A percentile compares a stretch with the other conserved stretches of the same genome.
phyloP scores from a whole-genome alignment of 2,797 vertebrate species.

The Pipistrellus pipistrellus region DNA sequence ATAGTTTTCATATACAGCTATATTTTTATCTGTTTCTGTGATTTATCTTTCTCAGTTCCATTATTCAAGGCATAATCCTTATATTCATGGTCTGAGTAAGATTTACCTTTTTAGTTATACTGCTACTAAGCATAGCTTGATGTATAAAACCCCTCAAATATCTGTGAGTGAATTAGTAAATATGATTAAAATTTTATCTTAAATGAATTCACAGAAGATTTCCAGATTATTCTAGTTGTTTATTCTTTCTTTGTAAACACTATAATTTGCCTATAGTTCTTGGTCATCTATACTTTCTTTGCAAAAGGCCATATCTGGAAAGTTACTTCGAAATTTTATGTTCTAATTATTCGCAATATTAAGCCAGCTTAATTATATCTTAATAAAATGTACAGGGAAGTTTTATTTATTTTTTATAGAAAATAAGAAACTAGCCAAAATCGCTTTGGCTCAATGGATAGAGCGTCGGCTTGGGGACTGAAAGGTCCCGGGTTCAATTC shows the following conservation, averaged over 20 bases:
- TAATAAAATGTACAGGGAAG: neutral
- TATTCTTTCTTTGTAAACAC: neutral
- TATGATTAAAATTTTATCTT: neutral
- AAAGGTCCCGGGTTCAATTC: too few species aligned
- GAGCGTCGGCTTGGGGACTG: too few species aligned
- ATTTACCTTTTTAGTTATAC: slow-evolving; percentile 8
- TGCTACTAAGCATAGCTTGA: neutral
- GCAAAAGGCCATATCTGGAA: neutral
- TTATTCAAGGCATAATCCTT: neutral
- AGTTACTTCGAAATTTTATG: neutral
- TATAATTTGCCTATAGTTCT: neutral
- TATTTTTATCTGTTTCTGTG: slow-evolving; percentile 34
- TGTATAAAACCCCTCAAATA: neutral
- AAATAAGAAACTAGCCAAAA: neutral
- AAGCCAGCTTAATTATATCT: neutral
- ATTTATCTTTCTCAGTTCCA: neutral
- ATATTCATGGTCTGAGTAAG: neutral
- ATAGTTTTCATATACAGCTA: neutral
- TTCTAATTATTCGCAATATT: neutral
- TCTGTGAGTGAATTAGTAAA: slow-evolving; percentile 14
- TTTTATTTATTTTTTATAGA: neutral
- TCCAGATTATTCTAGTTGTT: neutral
- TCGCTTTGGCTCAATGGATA: too few species aligned
- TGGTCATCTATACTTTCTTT: neutral
- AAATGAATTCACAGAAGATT: neutral